Evolutionary conservation across 2,797 vertebrate species (phyloP), one percentile per base, ranked within the genome.

Genomic region (Manis crassicaudata): DNA sequence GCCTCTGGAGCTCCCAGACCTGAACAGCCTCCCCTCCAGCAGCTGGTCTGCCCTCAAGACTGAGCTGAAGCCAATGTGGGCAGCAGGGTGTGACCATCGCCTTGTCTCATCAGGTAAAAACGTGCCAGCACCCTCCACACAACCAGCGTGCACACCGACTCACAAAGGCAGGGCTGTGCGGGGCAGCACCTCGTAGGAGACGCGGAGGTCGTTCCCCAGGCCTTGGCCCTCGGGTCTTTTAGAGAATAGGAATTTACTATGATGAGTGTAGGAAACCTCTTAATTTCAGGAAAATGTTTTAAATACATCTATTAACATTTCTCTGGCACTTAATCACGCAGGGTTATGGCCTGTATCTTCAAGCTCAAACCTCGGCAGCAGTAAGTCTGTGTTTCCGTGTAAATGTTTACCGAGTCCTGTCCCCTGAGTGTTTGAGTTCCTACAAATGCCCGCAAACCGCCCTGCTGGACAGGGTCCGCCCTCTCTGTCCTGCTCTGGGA

Each of bases 151-250:
- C 21, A n/a, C n/a, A 60, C 7, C 0, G 58, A 29, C 13, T 35
- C 35, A 29, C 37, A 32, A 7, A n/a, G 0, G 4, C 20, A 18
- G 79, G 0, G 4, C 14, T 13, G 27, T 1, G 6, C 35, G 8
- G 43, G 43, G 43, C 43, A 46, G 43, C 25, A 21, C 73, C 65
- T 5, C 10, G 29, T 2, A 40, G 52, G 37, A 46, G 43, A 46
- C 43, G 7, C 43, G 7, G 43, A 46, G 43, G 7, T 25, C 11
- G 12, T 60, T 40, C 13, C 70, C 35, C 83, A 56, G 60, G 46
- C 43, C 1, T 2, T 0, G 20, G n/a, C 6, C 29, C 82, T 32
- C 1, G 52, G 5, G 25, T 77, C 50, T 65, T 67, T 67, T 27
- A 27, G 25, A 56, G 76, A 62, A 62, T 10, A 29, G 10, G 43